phyloP scores from a whole-genome alignment of 2,797 vertebrate genomes.

The Enteromius mattozi region DNA sequence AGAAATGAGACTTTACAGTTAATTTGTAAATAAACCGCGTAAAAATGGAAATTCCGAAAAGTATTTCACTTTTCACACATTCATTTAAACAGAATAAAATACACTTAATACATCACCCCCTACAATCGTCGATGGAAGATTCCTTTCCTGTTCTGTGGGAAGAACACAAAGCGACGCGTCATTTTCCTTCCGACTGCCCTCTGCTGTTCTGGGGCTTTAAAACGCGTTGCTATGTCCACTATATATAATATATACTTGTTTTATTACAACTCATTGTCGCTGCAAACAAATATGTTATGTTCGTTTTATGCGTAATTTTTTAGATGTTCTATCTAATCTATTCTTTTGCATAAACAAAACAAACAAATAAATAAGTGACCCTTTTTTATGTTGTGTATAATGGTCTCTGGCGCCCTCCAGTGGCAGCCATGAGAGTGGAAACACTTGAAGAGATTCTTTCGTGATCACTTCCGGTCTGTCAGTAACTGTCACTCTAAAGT shows the following conservation, averaged over 20 bases:
- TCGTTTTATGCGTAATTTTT: background rate
- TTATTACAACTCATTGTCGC: too few species aligned
- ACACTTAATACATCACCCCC: background rate
- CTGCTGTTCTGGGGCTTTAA: background rate
- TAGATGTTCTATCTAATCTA: background rate
- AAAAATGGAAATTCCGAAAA: rapidly evolving
- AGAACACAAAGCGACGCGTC: background rate
- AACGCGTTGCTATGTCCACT: too few species aligned
- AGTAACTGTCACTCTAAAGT: background rate
- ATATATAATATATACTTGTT: too few species aligned
- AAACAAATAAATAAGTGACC: background rate
- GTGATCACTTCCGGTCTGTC: background rate
- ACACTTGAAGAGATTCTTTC: constrained; percentile 1
- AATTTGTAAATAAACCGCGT: rapidly evolving
- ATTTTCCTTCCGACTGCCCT: background rate
- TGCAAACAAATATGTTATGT: background rate
- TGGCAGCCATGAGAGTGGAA: too few species aligned
- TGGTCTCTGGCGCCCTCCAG: background rate
- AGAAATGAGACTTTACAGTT: background rate
- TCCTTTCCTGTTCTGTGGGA: background rate
- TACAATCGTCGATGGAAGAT: background rate
- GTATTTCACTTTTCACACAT: rapidly evolving
- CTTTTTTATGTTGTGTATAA: background rate
- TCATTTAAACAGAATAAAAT: background rate
- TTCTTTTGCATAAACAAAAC: background rate